phyloP scores from a whole-genome alignment of 2,113 vertebrate genomes.

The Indicator maculatus region DNA sequence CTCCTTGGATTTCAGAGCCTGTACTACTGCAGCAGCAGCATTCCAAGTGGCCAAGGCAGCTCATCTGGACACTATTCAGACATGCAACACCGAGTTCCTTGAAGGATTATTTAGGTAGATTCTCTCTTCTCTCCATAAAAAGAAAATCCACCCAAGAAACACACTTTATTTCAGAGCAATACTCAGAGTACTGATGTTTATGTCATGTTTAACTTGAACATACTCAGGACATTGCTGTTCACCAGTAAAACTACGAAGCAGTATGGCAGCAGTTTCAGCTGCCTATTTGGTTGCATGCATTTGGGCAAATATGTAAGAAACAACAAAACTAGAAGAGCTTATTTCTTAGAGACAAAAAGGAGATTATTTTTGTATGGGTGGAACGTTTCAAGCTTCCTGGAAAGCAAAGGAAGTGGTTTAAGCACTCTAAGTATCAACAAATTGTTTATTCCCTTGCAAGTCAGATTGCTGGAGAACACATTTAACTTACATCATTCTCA shows the following conservation, averaged over 20 bases:
- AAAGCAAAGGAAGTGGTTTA: conserved; percentile 30
- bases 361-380: neutral
- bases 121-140: rapidly evolving
- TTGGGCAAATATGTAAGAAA: neutral
- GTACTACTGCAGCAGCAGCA: neutral
- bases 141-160: neutral
- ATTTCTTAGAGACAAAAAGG: conserved; percentile 3
- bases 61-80: neutral
- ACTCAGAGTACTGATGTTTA: neutral
- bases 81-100: neutral
- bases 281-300: neutral
- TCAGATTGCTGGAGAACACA: conserved; percentile 57
- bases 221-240: neutral
- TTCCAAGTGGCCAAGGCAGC: neutral
- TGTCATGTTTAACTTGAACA: neutral
- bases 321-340: neutral
- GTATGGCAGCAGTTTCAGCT: neutral
- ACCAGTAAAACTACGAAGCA: neutral
- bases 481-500: conserved; percentile 60
- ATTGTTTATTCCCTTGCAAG: conserved; percentile 61
- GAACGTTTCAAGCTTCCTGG: conserved; percentile 9
- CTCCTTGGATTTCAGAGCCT: neutral
- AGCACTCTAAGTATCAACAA: conserved; percentile 36
- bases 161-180: neutral
- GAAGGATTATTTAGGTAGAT: neutral